Percentiles rank a stretch among this genome's conserved stretches.
These are phyloP conservation scores for Lytechinus variegatus DNA, from an alignment of 35 echinoderm and acorn worm species.

Conservation along the genomic window DNA sequence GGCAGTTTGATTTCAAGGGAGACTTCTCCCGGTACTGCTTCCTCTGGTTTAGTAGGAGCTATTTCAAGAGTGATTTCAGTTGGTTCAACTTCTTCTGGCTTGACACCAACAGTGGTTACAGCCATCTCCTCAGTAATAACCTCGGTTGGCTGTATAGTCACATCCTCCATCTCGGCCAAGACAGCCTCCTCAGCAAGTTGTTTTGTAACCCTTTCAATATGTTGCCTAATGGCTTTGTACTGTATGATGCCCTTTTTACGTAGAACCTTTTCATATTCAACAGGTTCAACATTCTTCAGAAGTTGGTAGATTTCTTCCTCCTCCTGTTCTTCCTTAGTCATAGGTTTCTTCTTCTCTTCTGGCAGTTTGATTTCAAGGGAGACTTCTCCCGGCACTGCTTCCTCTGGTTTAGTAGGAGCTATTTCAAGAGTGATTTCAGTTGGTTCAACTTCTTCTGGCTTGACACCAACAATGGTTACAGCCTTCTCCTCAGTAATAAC, in stretches of 20 bases:
- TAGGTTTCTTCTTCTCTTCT: not conserved
- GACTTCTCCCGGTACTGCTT: not conserved
- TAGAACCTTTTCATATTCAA: conserved; percentile 18
- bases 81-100: conserved; percentile 47
- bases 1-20: not conserved
- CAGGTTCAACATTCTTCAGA: conserved; percentile 28
- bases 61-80: conserved; percentile 32
- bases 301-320: conserved; percentile 29
- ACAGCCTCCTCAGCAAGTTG: conserved; percentile 5
- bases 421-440: not conserved
- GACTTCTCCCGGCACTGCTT: not conserved
- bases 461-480: not conserved
- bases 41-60: conserved; percentile 37
- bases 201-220: not conserved
- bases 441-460: not conserved
- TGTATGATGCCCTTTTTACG: not conserved
- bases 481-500: no score
- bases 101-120: not conserved
- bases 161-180: not conserved
- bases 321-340: conserved; percentile 23
- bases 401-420: not conserved
- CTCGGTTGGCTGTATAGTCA: conserved; percentile 15
- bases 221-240: not conserved
- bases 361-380: no score
- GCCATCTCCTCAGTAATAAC: conserved; percentile 19